Conservation (phyloP, 2,888 invertebrate genomes). For the Dasypolia templi region DNA sequence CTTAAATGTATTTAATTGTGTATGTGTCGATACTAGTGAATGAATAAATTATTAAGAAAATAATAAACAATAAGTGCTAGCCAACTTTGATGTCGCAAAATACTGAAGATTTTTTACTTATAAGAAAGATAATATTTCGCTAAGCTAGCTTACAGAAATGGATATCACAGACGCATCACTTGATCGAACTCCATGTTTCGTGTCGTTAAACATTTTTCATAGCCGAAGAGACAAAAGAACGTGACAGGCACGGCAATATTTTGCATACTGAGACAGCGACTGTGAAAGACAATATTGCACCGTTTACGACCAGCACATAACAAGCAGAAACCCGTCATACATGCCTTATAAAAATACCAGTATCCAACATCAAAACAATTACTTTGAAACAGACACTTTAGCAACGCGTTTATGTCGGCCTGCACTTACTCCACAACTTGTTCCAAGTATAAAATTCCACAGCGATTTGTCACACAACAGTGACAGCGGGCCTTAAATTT, state of each 20-base stretch:
- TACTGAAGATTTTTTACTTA: neutral
- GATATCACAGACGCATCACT: neutral
- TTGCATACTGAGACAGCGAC: constrained; percentile 32
- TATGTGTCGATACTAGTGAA: no score
- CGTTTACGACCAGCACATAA: constrained; percentile 39
- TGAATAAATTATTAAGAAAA: no score
- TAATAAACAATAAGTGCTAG: no score
- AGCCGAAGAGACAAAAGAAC: constrained; percentile 14
- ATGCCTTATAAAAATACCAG: constrained; percentile 60
- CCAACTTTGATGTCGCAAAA: neutral
- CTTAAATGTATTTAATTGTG: neutral
- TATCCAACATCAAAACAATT: constrained; percentile 57
- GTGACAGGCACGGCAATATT: constrained; percentile 21
- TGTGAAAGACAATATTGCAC: constrained; percentile 57
- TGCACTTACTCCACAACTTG: constrained; percentile 50
- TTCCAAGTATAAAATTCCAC: constrained; percentile 64
- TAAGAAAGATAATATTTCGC: neutral
- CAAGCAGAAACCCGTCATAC: constrained; percentile 45
- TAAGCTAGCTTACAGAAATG: neutral
- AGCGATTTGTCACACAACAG: constrained; percentile 69
- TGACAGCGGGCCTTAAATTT: constrained; percentile 66
- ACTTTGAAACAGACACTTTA: constrained; percentile 60
- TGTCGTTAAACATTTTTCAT: constrained; percentile 35
- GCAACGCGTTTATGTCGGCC: constrained; percentile 42
- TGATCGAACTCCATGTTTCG: neutral